Evolutionary conservation across 1,140 invertebrate species (phyloP).

Genomic region (Phymorhynchus buccinoides): DNA sequence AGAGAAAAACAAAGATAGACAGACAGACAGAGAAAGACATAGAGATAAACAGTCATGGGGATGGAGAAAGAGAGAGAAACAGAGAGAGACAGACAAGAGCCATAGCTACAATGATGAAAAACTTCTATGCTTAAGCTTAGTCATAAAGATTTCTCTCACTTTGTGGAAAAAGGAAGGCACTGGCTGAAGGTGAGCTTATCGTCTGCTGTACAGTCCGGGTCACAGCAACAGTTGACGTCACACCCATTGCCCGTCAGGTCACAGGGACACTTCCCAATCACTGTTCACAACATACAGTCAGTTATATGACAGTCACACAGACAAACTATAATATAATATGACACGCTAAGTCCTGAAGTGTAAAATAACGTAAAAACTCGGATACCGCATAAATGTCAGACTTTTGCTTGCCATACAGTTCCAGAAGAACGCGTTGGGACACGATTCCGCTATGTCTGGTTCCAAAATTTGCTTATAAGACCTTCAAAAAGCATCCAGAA

Average conservation of each 20-base stretch:
- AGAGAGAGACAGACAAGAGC: not conserved
- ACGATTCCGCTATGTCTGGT: no score
- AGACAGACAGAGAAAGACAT: not conserved
- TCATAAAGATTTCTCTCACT: constrained; percentile 42
- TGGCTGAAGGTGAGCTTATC: constrained; percentile 77
- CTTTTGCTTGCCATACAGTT: no score
- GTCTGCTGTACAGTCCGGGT: constrained; percentile 78
- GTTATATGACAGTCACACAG: no score
- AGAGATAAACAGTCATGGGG: not conserved
- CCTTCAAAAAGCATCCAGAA: no score
- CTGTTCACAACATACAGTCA: not conserved
- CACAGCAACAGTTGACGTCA: constrained; percentile 86
- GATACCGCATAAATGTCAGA: no score
- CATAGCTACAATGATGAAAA: not conserved
- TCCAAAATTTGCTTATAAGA: no score
- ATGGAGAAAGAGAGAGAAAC: not conserved
- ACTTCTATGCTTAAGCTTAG: not conserved
- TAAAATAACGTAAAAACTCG: no score
- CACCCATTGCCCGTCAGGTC: constrained; percentile 76
- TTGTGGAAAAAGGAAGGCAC: constrained; percentile 71
- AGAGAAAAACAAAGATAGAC: not conserved
- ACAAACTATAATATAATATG: no score
- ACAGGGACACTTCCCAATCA: constrained; percentile 67
- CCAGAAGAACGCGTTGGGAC: no score
- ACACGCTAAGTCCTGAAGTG: no score